Conservation (phyloP, 2,113 vertebrate species). For the Epinephelus moara region DNA sequence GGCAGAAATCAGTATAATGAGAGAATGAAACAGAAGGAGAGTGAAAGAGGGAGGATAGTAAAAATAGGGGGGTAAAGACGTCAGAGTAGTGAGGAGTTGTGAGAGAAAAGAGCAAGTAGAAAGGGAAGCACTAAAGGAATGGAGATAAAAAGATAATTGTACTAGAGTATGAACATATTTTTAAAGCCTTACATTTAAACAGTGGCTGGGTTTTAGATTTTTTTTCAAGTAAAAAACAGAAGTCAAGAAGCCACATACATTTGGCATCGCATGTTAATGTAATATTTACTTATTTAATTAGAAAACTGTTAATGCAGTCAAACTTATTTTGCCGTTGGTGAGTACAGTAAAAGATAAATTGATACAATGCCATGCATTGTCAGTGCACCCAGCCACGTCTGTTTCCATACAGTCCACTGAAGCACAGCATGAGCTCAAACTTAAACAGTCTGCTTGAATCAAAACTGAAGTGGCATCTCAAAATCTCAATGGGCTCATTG, state of each 20-base stretch:
- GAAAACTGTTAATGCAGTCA: not conserved
- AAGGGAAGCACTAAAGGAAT: not conserved
- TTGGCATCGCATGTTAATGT: not conserved
- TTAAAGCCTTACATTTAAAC: not conserved
- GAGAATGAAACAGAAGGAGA: not conserved
- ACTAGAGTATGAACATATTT: no score
- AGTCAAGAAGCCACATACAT: not conserved
- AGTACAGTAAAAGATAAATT: not conserved
- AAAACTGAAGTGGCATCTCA: slow-evolving; percentile 2
- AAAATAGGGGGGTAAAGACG: not conserved
- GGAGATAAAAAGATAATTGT: not conserved
- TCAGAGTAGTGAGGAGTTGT: not conserved
- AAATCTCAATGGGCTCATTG: slow-evolving; percentile 22
- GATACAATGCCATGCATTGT: not conserved
- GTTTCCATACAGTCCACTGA: slow-evolving; percentile 1
- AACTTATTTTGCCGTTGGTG: not conserved
- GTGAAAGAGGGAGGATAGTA: not conserved
- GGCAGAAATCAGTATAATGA: not conserved
- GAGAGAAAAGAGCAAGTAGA: not conserved
- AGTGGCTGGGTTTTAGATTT: not conserved
- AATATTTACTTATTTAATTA: not conserved
- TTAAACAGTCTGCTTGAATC: slow-evolving; percentile 6
- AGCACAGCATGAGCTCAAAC: slow-evolving; percentile 31
- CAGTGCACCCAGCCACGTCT: not conserved
- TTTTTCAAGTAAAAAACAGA: not conserved